Conservation (phyloP, 2,888 invertebrate genomes). For the Lydus trimaculatus region DNA sequence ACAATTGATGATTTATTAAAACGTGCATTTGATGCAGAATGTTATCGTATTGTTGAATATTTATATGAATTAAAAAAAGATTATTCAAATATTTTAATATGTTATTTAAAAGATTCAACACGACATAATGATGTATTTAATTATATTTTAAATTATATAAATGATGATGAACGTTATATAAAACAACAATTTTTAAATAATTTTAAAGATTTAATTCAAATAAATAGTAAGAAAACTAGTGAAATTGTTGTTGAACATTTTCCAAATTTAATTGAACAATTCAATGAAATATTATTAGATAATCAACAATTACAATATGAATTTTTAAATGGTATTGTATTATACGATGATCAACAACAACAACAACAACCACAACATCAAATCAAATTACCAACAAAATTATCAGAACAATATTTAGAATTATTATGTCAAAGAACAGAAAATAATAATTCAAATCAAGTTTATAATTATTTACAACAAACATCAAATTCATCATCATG, state of each 20-base stretch:
- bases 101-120: constrained; percentile 71
- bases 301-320: constrained; percentile 61
- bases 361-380: too few species aligned
- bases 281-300: constrained; percentile 60
- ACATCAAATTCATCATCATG: constrained; percentile 63
- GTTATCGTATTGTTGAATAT: constrained; percentile 75
- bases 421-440: constrained; percentile 70
- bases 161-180: constrained; percentile 58
- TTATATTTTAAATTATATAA: constrained; percentile 63
- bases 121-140: constrained; percentile 69
- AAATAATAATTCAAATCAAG: constrained; percentile 63
- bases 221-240: constrained; percentile 70
- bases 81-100: constrained; percentile 70
- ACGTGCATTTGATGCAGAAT: constrained; percentile 71
- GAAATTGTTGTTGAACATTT: constrained; percentile 69
- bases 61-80: constrained; percentile 68
- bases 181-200: constrained; percentile 60
- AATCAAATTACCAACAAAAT: constrained; percentile 58
- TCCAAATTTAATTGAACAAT: constrained; percentile 59
- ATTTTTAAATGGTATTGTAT: constrained; percentile 67
- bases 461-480: constrained; percentile 54
- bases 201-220: constrained; percentile 65
- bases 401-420: constrained; percentile 69
- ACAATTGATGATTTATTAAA: constrained; percentile 66
- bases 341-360: too few species aligned